Evolutionary conservation across 2,888 invertebrate genomes (phyloP), one percentile per base, ranked within the genome.

Genomic region (Machimus rusticus): DNA sequence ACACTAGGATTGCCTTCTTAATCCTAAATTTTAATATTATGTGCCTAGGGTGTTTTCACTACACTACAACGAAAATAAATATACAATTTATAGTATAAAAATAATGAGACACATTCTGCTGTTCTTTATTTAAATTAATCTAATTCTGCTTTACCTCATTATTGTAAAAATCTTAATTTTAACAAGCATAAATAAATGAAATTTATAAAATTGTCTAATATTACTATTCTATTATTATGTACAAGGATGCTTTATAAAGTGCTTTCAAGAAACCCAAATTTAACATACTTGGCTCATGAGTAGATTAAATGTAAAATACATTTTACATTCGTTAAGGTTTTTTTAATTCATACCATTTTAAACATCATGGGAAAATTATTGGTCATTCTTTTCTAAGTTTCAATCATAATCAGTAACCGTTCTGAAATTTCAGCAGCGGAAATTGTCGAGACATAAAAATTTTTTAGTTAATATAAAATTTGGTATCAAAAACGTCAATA

Each of bases 201-300:
- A 77, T 74, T 74, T 31, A 74, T 74, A 74, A 77, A 79, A 79
- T 79, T 79, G 46, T 79, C 79, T 79, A 79, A 79, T 51, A n/a
- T 66, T 66, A 79, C 12, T 79, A 28, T 46, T 51, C 79, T 79
- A 55, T 79, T 51, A 34, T 79, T 46, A 79, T 79, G 6, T 46
- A 79, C 51, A 79, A 51, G 5, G 31, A 31, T 39, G 16, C 14
- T 39, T 12, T 76, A 37, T 37, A 76, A 34, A 76, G 76, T 76
- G 76, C 76, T 66, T 66, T 66, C 28, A 66, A 66, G 23, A 57
- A n/a, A 19, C 19, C 5, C 4, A 12, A 46, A 46, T 46, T 46
- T 46, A 46, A 14, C 43, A 46, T 46, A 46, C 43, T 46, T 46
- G 16, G 14, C 43, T 46, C 16, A 46, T 4, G 2, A 46, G 43